Evolutionary conservation across 37 sponge, comb jelly and placozoan species (phyloP), one percentile per base, ranked within the genome.

Genomic region (Haliclona indistincta): DNA sequence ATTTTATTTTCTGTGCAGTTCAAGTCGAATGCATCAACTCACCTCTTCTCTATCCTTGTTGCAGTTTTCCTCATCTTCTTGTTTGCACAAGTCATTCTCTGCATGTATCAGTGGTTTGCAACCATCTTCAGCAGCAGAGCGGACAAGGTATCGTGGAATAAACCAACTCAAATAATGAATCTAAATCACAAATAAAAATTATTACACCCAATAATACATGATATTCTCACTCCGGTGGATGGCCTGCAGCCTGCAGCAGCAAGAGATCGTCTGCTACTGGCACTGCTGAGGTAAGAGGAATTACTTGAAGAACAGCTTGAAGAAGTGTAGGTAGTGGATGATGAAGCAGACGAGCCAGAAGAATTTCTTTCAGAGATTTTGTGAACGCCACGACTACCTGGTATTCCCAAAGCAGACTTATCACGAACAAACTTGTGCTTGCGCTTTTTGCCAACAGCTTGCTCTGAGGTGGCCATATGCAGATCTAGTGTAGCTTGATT

Each of bases 81-180:
- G n/a, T n/a, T n/a, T n/a, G n/a, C n/a, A n/a, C n/a, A n/a, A n/a
- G n/a, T n/a, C n/a, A n/a, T n/a, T n/a, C n/a, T n/a, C n/a, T n/a
- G n/a, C n/a, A n/a, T n/a, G n/a, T n/a, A n/a, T n/a, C n/a, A n/a
- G n/a, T 47, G 54, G 30, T 25, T 47, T 26, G 8, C 37, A 2
- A 4, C 54, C 30, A 3, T 30, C 33, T 19, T 22, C 5, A 35
- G 47, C 75, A 3, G 22, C 3, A 15, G 72, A 71, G 52, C 55
- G 56, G 3, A 34, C 72, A 29, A 71, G 10, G 35, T 51, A 35
- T 22, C 37, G n/a, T 3, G 72, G 72, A 7, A 71, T 71, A n/a
- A 54, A 49, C 72, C 72, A 71, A 4, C 54, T 38, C 56, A 71
- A 53, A 33, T 33, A 71, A 25, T 71, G 72, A 20, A 35, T 34